phyloP scores from a whole-genome alignment of 1,140 invertebrate genomes.

The Globodera rostochiensis region DNA sequence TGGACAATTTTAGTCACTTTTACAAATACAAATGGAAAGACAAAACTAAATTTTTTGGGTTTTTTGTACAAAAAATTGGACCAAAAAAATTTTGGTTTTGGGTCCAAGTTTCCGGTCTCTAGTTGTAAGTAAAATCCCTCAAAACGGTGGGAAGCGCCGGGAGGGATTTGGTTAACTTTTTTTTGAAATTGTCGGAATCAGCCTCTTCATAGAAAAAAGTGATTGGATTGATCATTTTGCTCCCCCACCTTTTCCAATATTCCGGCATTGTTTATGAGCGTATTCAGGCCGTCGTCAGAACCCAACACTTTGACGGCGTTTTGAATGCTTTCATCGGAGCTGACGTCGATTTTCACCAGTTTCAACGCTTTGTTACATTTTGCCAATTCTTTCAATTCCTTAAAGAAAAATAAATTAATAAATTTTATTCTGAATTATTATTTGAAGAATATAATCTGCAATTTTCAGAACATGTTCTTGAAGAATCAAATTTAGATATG shows the following conservation, averaged over 20 bases:
- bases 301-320: neutral
- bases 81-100: no score
- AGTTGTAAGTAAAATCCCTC: no score
- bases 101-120: no score
- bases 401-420: neutral
- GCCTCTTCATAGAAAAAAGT: no score
- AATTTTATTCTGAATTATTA: neutral
- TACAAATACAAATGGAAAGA: no score
- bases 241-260: constrained; percentile 28
- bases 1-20: no score
- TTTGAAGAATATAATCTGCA: neutral
- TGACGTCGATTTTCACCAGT: neutral
- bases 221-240: neutral
- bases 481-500: no score
- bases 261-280: constrained; percentile 47
- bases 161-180: no score
- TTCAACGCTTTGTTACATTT: neutral
- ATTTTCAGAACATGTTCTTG: neutral
- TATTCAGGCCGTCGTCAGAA: constrained; percentile 20
- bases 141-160: no score
- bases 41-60: no score
- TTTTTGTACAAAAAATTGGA: no score
- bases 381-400: neutral
- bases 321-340: neutral
- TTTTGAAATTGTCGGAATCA: no score